These are phyloP conservation scores for Chromobotia macracanthus DNA, from an alignment of 2,797 vertebrate genomes.

Conservation along the genomic window DNA sequence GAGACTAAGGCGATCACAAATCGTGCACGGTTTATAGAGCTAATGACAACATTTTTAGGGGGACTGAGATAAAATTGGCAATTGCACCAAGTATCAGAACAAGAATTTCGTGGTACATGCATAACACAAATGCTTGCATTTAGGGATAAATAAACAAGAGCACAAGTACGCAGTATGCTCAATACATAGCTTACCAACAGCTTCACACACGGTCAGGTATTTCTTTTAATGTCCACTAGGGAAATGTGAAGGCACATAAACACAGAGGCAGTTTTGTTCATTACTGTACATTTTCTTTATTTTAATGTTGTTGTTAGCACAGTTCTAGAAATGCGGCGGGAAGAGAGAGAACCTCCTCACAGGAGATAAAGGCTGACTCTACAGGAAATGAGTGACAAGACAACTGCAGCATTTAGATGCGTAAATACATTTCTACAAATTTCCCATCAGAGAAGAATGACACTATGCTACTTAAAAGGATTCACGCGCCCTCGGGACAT, in stretches of 20 bases:
- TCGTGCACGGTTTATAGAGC: no score
- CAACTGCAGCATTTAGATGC: slow-evolving; percentile 73
- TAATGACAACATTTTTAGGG: no score
- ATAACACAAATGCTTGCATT: no score
- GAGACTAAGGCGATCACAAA: no score
- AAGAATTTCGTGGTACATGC: no score
- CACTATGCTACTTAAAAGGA: slow-evolving; percentile 64
- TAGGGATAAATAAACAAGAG: no score
- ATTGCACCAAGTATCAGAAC: no score
- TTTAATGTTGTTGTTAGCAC: slow-evolving; percentile 87
- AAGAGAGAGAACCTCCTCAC: slow-evolving; percentile 86
- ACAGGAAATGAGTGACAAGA: slow-evolving; percentile 74
- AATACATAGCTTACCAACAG: background rate
- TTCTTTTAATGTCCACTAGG: background rate
- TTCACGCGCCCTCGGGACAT: slow-evolving; percentile 65
- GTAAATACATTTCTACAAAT: slow-evolving; percentile 93
- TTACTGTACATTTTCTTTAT: slow-evolving; percentile 93
- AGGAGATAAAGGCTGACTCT: slow-evolving; percentile 72
- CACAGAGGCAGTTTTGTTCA: slow-evolving; percentile 51
- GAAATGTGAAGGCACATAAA: background rate
- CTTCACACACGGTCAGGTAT: background rate
- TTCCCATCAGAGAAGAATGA: slow-evolving; percentile 72
- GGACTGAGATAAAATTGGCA: no score
- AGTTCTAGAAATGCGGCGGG: slow-evolving; percentile 95
- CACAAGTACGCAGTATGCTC: background rate